A percentile compares a stretch with the other conserved stretches of the same genome.
These are phyloP conservation scores for Eulemur rufifrons DNA, from an alignment of 2,113 vertebrate genomes.

Conservation along the genomic window DNA sequence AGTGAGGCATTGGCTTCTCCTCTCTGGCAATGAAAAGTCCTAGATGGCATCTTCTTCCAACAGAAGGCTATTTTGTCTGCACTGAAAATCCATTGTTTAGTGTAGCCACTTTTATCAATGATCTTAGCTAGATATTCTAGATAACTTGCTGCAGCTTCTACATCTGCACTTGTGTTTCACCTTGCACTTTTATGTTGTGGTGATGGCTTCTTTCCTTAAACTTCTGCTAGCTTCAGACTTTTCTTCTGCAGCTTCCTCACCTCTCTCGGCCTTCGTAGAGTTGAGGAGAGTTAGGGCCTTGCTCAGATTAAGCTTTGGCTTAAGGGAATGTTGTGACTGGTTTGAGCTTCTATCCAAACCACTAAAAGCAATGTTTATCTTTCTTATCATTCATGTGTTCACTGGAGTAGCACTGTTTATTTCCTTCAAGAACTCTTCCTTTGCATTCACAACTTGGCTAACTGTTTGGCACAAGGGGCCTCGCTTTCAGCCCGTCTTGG, in stretches of 20 bases:
- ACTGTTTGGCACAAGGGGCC: not conserved
- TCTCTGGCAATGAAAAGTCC: too few relatives aligned
- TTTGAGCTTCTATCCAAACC: not conserved
- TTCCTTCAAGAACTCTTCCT: not conserved
- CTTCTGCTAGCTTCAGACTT: not conserved
- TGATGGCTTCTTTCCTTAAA: not conserved
- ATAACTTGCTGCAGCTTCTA: too few relatives aligned
- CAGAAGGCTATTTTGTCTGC: too few relatives aligned
- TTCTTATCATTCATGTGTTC: not conserved
- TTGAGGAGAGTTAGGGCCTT: not conserved
- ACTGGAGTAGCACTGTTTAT: not conserved
- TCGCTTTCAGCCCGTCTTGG: not conserved
- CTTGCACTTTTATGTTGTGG: not conserved
- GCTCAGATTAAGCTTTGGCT: not conserved
- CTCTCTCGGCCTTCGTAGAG: not conserved
- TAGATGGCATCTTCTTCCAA: too few relatives aligned
- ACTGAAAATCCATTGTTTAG: too few relatives aligned
- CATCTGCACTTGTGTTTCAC: too few relatives aligned
- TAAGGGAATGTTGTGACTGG: not conserved
- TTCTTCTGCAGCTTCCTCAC: not conserved
- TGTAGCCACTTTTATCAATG: too few relatives aligned
- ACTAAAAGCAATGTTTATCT: not conserved
- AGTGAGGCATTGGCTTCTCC: too few relatives aligned
- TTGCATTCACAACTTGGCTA: not conserved
- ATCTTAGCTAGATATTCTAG: too few relatives aligned